Base-by-base conservation (phyloP, 1,140 invertebrate species). In the Gryllus bimaculatus region DNA sequence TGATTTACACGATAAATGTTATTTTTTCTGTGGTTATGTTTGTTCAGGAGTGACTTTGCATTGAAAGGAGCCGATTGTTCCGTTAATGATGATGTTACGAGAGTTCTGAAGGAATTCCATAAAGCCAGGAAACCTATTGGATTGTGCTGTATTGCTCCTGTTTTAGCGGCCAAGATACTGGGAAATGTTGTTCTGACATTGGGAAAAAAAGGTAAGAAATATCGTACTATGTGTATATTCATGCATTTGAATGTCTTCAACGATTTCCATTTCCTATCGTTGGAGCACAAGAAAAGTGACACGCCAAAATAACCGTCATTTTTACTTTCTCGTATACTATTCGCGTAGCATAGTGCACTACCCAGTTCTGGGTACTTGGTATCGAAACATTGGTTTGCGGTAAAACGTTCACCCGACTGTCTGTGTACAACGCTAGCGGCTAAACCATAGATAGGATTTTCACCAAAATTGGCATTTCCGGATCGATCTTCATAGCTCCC, bases 91-190 rank as follows among this genome's bases (percentile, higher is more conserved):
- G 89, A 90, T 48, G 84, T 91, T 8, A 85, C 85, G 73, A 83
- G 85, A 73, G 83, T 89, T 0, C 84, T 91, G 47, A 86, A 86
- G 80, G 89, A 89, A 18, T 91, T 91, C 82, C 87, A 89, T 82
- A 82, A 83, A 20, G 83, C 84, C 0, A 87, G 86, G 73, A 91
- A 91, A 83, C 90, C 90, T 7, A 89, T 91, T 77, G 90, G 86
- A 78, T 81, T 89, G 47, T 89, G 88, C 74, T 91, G 90, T 82
- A 91, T 91, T 79, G 85, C 90, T n/a, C 87, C 90, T 12, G 87
- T 88, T 18, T 78, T 92, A 18, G 86, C 88, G 26, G 90, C 90
- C 4, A 89, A 86, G 83, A 85, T 90, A 10, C 77, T 89, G 2
- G 81, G 83, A 47, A 88, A 87, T 81, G 85, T 91, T 26, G 91